Evolutionary conservation across 2,113 vertebrate species (phyloP).

Genomic region (Pedionomus torquatus): DNA sequence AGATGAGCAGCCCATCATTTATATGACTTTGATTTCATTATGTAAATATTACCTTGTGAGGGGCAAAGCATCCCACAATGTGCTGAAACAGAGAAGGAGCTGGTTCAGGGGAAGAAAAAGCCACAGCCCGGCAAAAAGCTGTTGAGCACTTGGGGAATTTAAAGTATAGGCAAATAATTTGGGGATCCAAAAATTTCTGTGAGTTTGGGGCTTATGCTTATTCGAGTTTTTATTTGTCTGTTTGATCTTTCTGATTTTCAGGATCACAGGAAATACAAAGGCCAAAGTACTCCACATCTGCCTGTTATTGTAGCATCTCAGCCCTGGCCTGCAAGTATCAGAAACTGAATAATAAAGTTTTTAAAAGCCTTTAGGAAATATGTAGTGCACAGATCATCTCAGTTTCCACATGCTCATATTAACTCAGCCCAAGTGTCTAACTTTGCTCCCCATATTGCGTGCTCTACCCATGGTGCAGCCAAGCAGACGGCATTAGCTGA

Average conservation of each 20-base stretch:
- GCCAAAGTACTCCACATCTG: neutral
- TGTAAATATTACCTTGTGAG: neutral
- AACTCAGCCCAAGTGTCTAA: neutral
- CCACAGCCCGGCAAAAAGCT: neutral
- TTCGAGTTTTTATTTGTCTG: neutral
- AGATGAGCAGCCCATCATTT: neutral
- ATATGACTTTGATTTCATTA: conserved; percentile 1
- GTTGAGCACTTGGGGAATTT: neutral
- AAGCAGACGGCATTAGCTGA: neutral
- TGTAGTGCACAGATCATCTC: neutral
- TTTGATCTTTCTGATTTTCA: neutral
- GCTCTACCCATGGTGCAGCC: neutral
- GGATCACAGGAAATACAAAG: neutral
- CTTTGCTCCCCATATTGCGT: neutral
- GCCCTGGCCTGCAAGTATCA: neutral
- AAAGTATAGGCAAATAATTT: neutral
- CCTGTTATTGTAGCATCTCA: neutral
- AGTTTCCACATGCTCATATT: neutral
- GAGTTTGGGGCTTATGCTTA: neutral
- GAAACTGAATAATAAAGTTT: neutral
- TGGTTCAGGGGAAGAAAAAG: neutral
- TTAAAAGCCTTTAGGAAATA: neutral
- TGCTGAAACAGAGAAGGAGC: neutral
- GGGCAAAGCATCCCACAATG: neutral
- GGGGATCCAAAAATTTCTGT: neutral